These are phyloP conservation scores for Trachelus tabidus DNA, from an alignment of 2,888 invertebrate species.

Conservation along the genomic window DNA sequence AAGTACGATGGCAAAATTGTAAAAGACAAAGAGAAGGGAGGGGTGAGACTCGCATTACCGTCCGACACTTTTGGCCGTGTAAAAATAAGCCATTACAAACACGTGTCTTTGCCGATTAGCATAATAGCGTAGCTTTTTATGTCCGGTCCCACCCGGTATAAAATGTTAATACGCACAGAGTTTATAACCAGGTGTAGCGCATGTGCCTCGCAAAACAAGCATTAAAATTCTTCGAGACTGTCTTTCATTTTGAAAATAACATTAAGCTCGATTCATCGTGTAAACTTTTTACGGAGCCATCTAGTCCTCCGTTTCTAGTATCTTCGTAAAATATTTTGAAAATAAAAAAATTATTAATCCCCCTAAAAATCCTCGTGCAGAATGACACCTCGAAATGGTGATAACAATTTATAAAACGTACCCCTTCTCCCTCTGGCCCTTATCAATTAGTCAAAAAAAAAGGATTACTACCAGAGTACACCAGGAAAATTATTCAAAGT, in stretches of 20 bases:
- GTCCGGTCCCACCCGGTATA: constrained; percentile 28
- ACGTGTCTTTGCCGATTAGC: constrained; percentile 60
- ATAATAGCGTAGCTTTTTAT: constrained; percentile 50
- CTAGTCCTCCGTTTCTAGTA: too few species aligned
- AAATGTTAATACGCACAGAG: constrained; percentile 46
- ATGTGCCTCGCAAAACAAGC: constrained; percentile 35
- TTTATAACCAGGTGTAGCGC: constrained; percentile 36
- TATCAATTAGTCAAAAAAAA: too few species aligned
- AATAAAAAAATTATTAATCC: too few species aligned
- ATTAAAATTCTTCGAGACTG: constrained; percentile 35
- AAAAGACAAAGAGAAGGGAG: not conserved
- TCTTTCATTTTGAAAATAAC: constrained; percentile 5
- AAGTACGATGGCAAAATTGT: not conserved
- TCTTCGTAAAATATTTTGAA: too few species aligned
- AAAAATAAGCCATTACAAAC: constrained; percentile 58
- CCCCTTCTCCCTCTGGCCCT: too few species aligned
- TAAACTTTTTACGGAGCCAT: too few species aligned
- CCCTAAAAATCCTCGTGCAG: too few species aligned
- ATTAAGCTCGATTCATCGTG: not conserved
- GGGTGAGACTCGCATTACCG: not conserved
- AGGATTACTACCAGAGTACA: too few species aligned
- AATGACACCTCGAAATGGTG: too few species aligned
- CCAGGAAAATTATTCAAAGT: not conserved
- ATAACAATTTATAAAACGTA: too few species aligned
- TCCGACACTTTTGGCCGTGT: constrained; percentile 38